Evolutionary conservation across 2,797 vertebrate species (phyloP).

Genomic region (Rhinophrynus dorsalis): DNA sequence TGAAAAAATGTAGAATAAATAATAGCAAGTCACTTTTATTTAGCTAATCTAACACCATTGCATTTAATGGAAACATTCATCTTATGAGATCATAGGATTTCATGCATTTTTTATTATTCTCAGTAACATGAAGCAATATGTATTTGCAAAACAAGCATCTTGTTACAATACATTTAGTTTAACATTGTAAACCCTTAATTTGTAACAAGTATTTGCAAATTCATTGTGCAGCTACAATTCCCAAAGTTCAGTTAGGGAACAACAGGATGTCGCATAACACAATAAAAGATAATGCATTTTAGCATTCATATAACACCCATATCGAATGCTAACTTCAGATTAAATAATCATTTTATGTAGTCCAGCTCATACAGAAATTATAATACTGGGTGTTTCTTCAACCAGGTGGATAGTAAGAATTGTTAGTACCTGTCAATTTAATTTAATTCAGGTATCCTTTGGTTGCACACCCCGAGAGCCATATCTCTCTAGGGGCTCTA

Average conservation of each 20-base stretch:
- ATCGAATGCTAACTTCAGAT: too few relatives aligned
- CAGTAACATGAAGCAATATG: conserved; percentile 17
- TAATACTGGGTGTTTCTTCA: too few relatives aligned
- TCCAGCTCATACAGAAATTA: too few relatives aligned
- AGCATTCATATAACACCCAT: neutral
- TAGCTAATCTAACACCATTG: conserved; percentile 4
- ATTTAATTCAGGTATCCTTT: too few relatives aligned
- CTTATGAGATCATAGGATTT: conserved; percentile 23
- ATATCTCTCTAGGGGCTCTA: too few relatives aligned
- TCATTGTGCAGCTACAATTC: conserved; percentile 20
- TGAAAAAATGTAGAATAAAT: conserved; percentile 1
- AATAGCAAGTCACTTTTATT: neutral
- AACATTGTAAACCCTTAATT: conserved; percentile 31
- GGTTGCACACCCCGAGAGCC: too few relatives aligned
- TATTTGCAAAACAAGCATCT: conserved; percentile 20
- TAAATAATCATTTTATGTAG: too few relatives aligned
- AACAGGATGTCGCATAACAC: neutral
- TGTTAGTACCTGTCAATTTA: too few relatives aligned
- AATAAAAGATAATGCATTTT: neutral
- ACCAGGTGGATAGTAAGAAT: too few relatives aligned
- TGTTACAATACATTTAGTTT: conserved; percentile 27
- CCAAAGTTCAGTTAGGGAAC: neutral
- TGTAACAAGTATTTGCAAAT: conserved; percentile 14
- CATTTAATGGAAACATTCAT: conserved; percentile 11
- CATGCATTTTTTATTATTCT: conserved; percentile 30